These are phyloP conservation scores for Zhuqinia jingwanae DNA, from an alignment of 2,888 invertebrate species.

Conservation along the genomic window DNA sequence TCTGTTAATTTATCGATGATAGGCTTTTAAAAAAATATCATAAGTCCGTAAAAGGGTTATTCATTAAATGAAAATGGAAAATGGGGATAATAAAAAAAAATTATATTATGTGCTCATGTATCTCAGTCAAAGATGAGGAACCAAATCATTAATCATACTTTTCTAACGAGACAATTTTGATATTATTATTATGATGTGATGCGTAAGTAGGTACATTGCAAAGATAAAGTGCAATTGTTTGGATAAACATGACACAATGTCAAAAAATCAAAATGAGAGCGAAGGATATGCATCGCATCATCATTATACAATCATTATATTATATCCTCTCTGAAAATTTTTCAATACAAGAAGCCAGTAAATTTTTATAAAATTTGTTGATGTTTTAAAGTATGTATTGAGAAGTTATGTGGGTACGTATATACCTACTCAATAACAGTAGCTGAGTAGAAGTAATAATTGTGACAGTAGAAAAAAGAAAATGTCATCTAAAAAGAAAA, in stretches of 20 bases:
- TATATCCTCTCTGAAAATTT: too few species aligned
- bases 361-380: slow-evolving; percentile 1
- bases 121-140: neutral
- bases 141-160: slow-evolving; percentile 40
- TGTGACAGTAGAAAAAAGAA: slow-evolving; percentile 24
- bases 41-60: slow-evolving; percentile 50
- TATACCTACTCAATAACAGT: neutral
- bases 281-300: neutral
- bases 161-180: slow-evolving; percentile 49
- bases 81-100: slow-evolving; percentile 38
- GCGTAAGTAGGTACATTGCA: too few species aligned
- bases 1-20: slow-evolving; percentile 42
- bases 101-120: neutral
- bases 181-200: slow-evolving; percentile 12
- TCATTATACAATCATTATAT: neutral
- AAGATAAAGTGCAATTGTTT: slow-evolving; percentile 43
- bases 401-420: neutral
- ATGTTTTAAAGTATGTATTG: neutral
- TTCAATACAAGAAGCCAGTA: neutral
- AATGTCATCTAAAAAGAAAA: slow-evolving; percentile 5
- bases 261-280: slow-evolving; percentile 28
- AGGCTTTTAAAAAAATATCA: slow-evolving; percentile 44
- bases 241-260: slow-evolving; percentile 35
- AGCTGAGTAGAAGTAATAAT: slow-evolving; percentile 1
- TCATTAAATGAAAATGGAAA: slow-evolving; percentile 35